phyloP scores from a whole-genome alignment of 1,140 invertebrate genomes.

The Belonocnema kinseyi region DNA sequence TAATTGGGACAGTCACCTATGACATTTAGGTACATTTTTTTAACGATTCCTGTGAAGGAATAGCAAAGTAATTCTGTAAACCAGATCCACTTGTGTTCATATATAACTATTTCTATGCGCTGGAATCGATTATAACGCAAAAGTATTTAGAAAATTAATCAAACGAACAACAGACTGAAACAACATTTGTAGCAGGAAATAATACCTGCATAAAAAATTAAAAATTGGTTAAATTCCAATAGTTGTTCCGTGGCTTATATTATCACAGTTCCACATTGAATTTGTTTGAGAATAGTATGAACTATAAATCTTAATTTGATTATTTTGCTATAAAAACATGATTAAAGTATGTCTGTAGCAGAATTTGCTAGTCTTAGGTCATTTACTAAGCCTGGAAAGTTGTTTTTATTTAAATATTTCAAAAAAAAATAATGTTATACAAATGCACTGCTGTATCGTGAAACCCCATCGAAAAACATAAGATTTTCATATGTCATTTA shows the following conservation, averaged over 20 bases:
- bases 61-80: background rate
- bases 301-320: background rate
- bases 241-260: background rate
- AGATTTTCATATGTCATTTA: no score
- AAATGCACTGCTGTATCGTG: no score
- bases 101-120: background rate
- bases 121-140: background rate
- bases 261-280: background rate
- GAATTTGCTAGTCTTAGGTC: background rate
- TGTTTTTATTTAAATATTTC: no score
- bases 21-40: background rate
- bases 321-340: constrained; percentile 6
- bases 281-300: background rate
- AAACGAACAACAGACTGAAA: background rate
- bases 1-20: background rate
- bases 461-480: no score
- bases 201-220: background rate
- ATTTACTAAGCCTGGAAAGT: no score
- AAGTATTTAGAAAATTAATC: background rate
- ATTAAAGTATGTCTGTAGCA: background rate
- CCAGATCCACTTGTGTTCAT: constrained; percentile 2
- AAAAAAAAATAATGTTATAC: no score
- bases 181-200: background rate
- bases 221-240: background rate
- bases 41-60: background rate